phyloP scores from a whole-genome alignment of 2,888 invertebrate genomes.

The Sinelater perroti region DNA sequence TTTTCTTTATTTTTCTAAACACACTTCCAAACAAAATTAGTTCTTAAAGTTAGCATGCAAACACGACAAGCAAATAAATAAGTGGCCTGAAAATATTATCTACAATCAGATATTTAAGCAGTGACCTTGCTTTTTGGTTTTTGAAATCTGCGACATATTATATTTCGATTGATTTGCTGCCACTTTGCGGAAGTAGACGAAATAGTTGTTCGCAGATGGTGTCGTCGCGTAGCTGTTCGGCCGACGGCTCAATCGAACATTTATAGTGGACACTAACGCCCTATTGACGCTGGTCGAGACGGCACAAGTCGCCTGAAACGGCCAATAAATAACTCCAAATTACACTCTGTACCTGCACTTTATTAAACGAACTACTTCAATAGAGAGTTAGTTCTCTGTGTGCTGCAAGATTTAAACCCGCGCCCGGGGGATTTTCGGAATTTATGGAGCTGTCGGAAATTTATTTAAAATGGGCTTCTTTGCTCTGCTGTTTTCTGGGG shows the following conservation, averaged over 20 bases:
- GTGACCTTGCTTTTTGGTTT: no score
- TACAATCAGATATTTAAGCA: no score
- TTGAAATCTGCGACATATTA: no score
- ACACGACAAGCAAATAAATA: no score
- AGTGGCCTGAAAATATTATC: no score
- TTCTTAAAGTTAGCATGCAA: no score
- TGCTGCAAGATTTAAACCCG: conserved; percentile 8
- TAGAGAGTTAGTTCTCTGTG: conserved; percentile 19
- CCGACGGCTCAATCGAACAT: conserved; percentile 6
- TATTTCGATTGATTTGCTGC: no score
- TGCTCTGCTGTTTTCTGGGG: no score
- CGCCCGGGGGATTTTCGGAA: not conserved
- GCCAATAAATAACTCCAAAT: conserved; percentile 37
- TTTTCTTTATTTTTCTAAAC: no score
- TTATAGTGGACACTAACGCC: conserved; percentile 22
- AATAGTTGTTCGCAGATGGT: conserved; percentile 17
- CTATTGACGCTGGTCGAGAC: conserved; percentile 21
- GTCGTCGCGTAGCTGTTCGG: conserved; percentile 17
- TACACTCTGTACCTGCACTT: conserved; percentile 33
- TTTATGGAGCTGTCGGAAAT: conserved; percentile 13
- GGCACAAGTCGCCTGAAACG: conserved; percentile 23
- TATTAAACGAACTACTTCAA: conserved; percentile 27
- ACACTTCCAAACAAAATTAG: no score
- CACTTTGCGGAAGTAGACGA: no score
- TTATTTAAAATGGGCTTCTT: no score